Evolutionary conservation across 2,888 invertebrate species (phyloP), one percentile per base, ranked within the genome.

Genomic region (Urechis unicinctus): DNA sequence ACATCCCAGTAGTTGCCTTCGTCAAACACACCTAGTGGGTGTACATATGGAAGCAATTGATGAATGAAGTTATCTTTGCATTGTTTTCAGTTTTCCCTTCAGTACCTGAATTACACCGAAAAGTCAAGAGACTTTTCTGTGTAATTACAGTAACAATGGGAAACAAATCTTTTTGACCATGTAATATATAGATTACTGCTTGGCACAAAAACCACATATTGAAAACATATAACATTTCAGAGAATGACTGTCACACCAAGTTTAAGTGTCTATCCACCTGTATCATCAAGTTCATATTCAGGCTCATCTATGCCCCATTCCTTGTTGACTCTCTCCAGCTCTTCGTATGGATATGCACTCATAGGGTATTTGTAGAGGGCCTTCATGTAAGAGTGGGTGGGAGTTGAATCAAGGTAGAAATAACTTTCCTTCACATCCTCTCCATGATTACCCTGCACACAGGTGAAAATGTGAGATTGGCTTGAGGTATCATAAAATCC

Each of bases 391-490:
- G 71, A 71, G 64, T 77, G 74, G 29, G 72, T 70, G 3, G 78
- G 76, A 0, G 70, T 71, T 45, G 66, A 67, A 63, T 74, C 74
- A 43, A 75, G 57, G 58, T 78, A 77, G 54, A 74, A 78, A 61
- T 78, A 78, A 30, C 71, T 55, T 60, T 78, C 78, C 60, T 78
- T 78, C 26, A 76, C 76, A 61, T 78, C 78, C 58, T 78, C 78
- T 1, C 77, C 78, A 62, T 78, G 78, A 63, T 78, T 78, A 21
- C 78, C 78, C 77, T 78, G 61, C 3, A 56, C n/a, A n/a, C n/a
- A 51, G 9, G 36, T 13, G 17, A 36, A 36, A 36, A 36, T 13
- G 17, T 13, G 17, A 36, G 36, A 17, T 36, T 13, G 17, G 9
- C 17, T 17, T 36, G 17, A 36, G 17, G 9, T 36, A 17, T 13